A percentile compares a stretch with the other conserved stretches of the same genome.
These are phyloP conservation scores for Columba livia DNA, from an alignment of 2,113 vertebrate species.

Conservation along the genomic window DNA sequence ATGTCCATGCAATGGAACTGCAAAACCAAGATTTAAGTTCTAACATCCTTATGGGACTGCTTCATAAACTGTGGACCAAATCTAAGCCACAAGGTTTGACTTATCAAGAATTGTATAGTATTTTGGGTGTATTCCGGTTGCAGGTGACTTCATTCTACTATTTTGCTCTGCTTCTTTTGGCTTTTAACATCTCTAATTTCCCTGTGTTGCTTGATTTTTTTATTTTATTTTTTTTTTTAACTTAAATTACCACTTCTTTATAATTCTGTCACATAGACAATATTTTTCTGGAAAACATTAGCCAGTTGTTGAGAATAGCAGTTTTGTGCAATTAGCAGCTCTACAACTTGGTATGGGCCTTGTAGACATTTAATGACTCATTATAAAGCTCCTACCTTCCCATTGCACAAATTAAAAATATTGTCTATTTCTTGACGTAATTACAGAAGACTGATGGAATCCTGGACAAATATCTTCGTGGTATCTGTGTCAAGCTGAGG, in stretches of 20 bases:
- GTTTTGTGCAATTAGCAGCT: not conserved
- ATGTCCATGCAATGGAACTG: constrained; percentile 41
- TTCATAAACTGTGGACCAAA: constrained; percentile 68
- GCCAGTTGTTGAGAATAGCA: not conserved
- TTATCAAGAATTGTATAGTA: constrained; percentile 68
- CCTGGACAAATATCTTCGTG: constrained; percentile 42
- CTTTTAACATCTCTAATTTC: constrained; percentile 67
- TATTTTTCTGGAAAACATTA: constrained; percentile 59
- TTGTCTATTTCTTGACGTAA: constrained; percentile 68
- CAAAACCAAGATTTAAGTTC: constrained; percentile 67
- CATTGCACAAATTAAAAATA: constrained; percentile 56
- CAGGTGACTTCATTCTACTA: constrained; percentile 71
- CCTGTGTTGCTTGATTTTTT: not conserved
- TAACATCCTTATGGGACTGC: constrained; percentile 61
- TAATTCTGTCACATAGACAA: constrained; percentile 64
- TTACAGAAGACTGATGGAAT: constrained; percentile 45
- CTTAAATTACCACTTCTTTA: constrained; percentile 20
- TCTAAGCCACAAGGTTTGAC: constrained; percentile 81
- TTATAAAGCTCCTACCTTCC: not conserved
- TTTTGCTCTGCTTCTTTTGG: constrained; percentile 68
- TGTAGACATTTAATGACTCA: not conserved
- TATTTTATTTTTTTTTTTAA: constrained; percentile 1
- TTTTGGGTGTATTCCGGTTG: constrained; percentile 69
- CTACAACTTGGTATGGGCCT: not conserved
- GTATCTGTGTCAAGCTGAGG: constrained; percentile 45